These are phyloP conservation scores for Drosophila affinis DNA, from an alignment of 2,888 invertebrate species.

Conservation along the genomic window DNA sequence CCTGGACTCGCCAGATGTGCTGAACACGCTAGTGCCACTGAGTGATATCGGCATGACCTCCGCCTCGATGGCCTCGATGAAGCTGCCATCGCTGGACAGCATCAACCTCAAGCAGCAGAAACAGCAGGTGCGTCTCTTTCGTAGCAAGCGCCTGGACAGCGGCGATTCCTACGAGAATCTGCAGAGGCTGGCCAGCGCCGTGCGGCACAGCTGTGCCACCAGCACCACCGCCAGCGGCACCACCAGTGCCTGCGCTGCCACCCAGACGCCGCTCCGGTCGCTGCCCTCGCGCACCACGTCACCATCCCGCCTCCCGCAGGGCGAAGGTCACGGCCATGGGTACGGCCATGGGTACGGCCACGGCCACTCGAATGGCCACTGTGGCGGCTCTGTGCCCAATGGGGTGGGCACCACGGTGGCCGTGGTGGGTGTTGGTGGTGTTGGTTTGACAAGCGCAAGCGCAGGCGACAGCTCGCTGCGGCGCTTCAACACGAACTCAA, in stretches of 20 bases:
- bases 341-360: conserved; percentile 9
- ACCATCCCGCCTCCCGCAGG: conserved; percentile 53
- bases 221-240: conserved; percentile 35
- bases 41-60: conserved; percentile 83
- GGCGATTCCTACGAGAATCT: conserved; percentile 83
- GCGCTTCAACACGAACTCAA: conserved; percentile 62
- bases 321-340: conserved; percentile 18
- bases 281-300: conserved; percentile 75
- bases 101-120: conserved; percentile 80
- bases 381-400: conserved; percentile 55
- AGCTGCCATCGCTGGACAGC: conserved; percentile 84
- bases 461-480: conserved; percentile 44
- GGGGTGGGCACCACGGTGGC: conserved; percentile 40
- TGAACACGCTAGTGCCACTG: conserved; percentile 84
- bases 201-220: conserved; percentile 60
- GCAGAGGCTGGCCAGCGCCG: conserved; percentile 82
- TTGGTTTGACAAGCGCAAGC: no score
- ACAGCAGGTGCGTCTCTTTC: conserved; percentile 82
- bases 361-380: conserved; percentile 30
- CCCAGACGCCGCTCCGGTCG: conserved; percentile 20
- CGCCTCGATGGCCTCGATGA: conserved; percentile 83
- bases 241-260: conserved; percentile 18
- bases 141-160: conserved; percentile 78
- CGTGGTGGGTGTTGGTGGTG: conserved; percentile 40
- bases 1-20: conserved; percentile 91